Conservation (phyloP, 2,113 vertebrate species). For the Deroptyus accipitrinus region DNA sequence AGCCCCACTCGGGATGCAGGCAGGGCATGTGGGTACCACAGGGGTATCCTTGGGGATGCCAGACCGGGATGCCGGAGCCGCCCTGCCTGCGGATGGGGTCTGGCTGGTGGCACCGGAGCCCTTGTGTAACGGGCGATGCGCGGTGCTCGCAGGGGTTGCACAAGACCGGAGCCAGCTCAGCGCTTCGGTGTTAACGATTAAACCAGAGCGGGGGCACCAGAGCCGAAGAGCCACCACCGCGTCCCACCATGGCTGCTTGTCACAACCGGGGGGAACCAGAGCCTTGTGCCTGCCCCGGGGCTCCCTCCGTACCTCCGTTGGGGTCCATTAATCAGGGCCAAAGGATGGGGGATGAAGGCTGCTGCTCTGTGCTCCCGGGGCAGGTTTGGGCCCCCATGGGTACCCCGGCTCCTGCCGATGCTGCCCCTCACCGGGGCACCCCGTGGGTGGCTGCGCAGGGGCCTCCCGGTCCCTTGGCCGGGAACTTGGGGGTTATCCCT, state of each 20-base stretch:
- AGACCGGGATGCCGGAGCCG: not conserved
- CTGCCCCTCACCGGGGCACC: not conserved
- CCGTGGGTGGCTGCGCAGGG: not conserved
- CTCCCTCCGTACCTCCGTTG: not conserved
- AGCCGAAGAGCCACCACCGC: not conserved
- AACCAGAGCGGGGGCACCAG: not conserved
- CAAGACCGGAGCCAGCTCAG: conserved; percentile 20
- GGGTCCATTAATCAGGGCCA: not conserved
- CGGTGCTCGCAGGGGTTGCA: not conserved
- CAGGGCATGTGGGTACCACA: accelerated
- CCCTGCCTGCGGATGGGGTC: not conserved
- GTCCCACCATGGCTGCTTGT: not conserved
- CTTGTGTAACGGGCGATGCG: not conserved
- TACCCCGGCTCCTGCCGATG: not conserved
- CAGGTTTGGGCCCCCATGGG: not conserved
- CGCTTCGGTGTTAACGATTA: conserved; percentile 60
- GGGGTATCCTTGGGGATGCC: not conserved
- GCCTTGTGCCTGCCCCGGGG: not conserved
- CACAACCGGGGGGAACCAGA: not conserved
- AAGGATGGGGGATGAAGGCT: not conserved
- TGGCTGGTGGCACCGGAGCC: not conserved
- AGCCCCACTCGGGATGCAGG: not conserved
- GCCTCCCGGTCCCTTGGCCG: not conserved
- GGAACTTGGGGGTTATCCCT: accelerated
- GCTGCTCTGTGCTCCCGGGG: not conserved